Evolutionary conservation across 2,113 vertebrate species (phyloP), one percentile per base, ranked within the genome.

Genomic region (Melospiza melodia): DNA sequence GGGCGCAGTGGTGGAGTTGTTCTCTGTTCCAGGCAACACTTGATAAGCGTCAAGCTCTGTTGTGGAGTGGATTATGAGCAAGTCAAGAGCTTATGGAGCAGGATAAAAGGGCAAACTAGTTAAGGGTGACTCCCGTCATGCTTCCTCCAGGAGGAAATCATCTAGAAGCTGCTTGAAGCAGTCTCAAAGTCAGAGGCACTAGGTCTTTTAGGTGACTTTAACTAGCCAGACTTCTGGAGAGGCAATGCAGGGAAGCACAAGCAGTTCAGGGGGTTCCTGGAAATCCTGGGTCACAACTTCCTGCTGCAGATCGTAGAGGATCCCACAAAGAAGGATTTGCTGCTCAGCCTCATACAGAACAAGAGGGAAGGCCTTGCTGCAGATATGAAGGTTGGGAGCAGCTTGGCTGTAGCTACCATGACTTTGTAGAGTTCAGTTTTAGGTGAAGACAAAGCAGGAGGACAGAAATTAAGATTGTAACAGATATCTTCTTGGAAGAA

Each of bases 271-370:
- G 17, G 1, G 10, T 25, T n/a, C 52, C 35, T 75, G 43, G 30
- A 49, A 75, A 41, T 57, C 13, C 30, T 51, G 46, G 31, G 49
- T 28, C 15, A 30, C 8, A 51, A 4, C 8, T 58, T 58, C 48
- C 10, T 54, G 10, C 48, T 43, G 16, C 33, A 44, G 12, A 9
- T 11, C 13, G 11, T 18, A 22, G 14, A 63, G 49, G 14, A 55
- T 27, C 35, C 35, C 72, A 35, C 30, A 58, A 30, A 30, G 10
- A 43, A 20, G 49, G 16, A 49, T 20, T 6, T 41, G 30, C 43
- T 66, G 12, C 35, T 58, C 0, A 0, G 30, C 24, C 28, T n/a
- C 25, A 14, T 21, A 35, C 6, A 22, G 19, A 67, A 6, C 2
- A 21, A 14, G 5, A 57, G 10, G 35, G 35, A 76, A 76, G 6